Evolutionary conservation across 2,888 invertebrate species (phyloP), one percentile per base, ranked within the genome.

Genomic region (Heliconius erato): DNA sequence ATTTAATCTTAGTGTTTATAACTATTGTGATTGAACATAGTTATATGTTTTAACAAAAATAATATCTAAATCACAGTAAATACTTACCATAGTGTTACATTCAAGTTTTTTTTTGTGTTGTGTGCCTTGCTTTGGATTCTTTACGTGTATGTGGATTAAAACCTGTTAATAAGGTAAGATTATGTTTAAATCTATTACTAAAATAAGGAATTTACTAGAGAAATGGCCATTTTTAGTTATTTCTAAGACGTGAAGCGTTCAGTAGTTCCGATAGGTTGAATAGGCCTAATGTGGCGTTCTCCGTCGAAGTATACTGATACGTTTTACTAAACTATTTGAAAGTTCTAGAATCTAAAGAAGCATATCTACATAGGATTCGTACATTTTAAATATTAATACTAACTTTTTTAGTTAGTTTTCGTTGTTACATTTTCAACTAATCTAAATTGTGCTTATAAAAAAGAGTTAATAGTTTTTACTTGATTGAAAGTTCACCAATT

Each of bases 121-220:
- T 84, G 88, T 88, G 87, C 74, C 85, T 82, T 86, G 80, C 85
- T 87, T 93, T 94, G 95, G 94, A 95, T 95, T 94, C 92, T 86
- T 86, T 87, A 86, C 87, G 88, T 91, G 89, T 88, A 92, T 89
- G 90, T 91, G 92, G 91, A 93, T 91, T 92, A 87, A 88, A 86
- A 87, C 84, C 91, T 90, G 92, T 86, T 88, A 84, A 87, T 90
- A 91, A 95, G 95, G 95, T 95, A 91, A 86, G 80, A 14, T 65
- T 79, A 77, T 54, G 35, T 35, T 40, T 68, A 79, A 81, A 16
- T 65, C 1, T n/a, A 54, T 54, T 23, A 28, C 28, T 19, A 54
- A 35, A 32, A 76, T 26, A 6, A 6, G 65, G 12, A 72, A 54
- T 35, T 65, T 16, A n/a, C 32, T 19, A 28, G 49, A 14, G 23